Evolutionary conservation across 1,140 invertebrate species (phyloP), one percentile per base, ranked within the genome.

Genomic region (Manduca sexta): DNA sequence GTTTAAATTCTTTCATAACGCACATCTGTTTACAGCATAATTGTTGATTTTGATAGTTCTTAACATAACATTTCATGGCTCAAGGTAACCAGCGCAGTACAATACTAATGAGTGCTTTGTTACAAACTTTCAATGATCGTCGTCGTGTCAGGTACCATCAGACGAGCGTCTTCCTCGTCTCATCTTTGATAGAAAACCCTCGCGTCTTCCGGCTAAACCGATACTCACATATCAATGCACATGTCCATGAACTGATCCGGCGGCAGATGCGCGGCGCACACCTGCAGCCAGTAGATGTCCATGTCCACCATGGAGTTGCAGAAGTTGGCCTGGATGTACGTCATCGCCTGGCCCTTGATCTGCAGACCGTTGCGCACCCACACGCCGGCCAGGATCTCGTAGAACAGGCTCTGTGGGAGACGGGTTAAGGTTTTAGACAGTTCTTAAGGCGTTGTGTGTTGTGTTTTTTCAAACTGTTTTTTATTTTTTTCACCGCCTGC

Each of bases 241-340:
- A 93, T 95, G 56, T 92, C 91, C 7, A 98, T 78, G 79, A 98
- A 98, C 52, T 92, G 90, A 69, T 96, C 93, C 2, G 95, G 90
- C 48, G 93, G 92, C 49, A 98, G 86, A 70, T 95, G 92, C 2
- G 94, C 95, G 30, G 95, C 95, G 86, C 96, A 97, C 13, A 98
- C 90, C 90, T 97, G 96, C 45, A 98, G 78, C 39, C 98, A 90
- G 87, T 96, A 99, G 31, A 99, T 88, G 88, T 99, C 97, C 64
- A 97, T 94, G 86, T 99, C 97, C 0, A 97, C 94, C 94, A 98
- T 98, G 1, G 97, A 98, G 83, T 98, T 98, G 86, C 96, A 98
- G 86, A 99, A 99, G 86, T 99, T 98, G 51, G 95, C 97, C 79
- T 99, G 97, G 58, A 98, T 96, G 74, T 99, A 99, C 13, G 97